A percentile compares a stretch with the other conserved stretches of the same genome.
Evolutionary conservation across 2,888 invertebrate genomes (phyloP).

Genomic region (Oxycera nigricornis): DNA sequence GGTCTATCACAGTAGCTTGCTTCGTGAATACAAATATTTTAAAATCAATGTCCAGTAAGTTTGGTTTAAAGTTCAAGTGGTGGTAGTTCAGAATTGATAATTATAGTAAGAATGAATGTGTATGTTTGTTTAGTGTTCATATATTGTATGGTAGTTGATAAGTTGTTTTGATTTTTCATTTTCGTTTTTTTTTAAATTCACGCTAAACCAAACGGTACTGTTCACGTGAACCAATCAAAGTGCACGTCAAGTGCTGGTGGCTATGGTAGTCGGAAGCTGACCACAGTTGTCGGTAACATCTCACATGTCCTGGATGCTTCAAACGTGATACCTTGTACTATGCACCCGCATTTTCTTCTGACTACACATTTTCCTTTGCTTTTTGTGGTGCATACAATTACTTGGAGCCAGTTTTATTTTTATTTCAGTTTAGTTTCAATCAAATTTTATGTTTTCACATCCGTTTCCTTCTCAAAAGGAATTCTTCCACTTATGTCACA

Average conservation of each 20-base stretch:
- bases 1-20: slow-evolving; percentile 51
- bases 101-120: slow-evolving; percentile 17
- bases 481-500: background rate
- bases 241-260: background rate
- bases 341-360: too few species aligned
- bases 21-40: slow-evolving; percentile 47
- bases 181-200: background rate
- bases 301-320: background rate
- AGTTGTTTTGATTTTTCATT: background rate
- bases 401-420: too few species aligned
- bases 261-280: background rate
- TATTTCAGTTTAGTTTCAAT: background rate
- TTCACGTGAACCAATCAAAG: background rate
- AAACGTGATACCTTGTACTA: too few species aligned
- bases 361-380: background rate
- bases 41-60: slow-evolving; percentile 34
- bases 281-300: background rate
- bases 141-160: too few species aligned
- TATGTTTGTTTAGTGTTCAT: background rate
- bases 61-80: slow-evolving; percentile 23
- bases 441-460: background rate
- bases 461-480: slow-evolving; percentile 20
- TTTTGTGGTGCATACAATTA: too few species aligned
- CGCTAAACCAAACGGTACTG: background rate
- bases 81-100: slow-evolving; percentile 22